phyloP scores from a whole-genome alignment of 2,888 invertebrate species.

The Callimorpha dominula region DNA sequence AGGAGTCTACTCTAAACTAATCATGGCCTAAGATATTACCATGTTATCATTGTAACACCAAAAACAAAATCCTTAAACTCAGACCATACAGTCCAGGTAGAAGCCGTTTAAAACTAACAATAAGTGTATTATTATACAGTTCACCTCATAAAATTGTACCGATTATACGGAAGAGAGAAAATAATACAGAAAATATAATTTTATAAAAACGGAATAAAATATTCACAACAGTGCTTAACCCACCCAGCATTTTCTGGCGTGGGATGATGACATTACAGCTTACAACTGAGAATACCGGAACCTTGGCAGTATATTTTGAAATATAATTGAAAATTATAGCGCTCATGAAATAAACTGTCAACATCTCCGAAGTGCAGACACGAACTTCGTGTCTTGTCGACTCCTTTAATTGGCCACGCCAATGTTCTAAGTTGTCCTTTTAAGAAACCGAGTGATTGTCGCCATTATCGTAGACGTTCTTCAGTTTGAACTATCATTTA shows the following conservation, averaged over 20 bases:
- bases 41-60: not conserved
- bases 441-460: conserved; percentile 61
- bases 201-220: conserved; percentile 51
- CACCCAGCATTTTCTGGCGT: conserved; percentile 55
- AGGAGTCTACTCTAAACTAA: not conserved
- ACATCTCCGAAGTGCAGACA: conserved; percentile 65
- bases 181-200: conserved; percentile 33
- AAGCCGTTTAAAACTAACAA: conserved; percentile 1
- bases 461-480: conserved; percentile 59
- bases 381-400: conserved; percentile 73
- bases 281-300: conserved; percentile 58
- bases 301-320: conserved; percentile 61
- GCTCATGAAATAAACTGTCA: conserved; percentile 70
- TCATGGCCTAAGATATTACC: not conserved
- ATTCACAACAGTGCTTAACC: conserved; percentile 51
- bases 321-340: conserved; percentile 76
- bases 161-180: conserved; percentile 23
- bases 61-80: not conserved
- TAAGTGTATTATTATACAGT: conserved; percentile 2
- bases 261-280: conserved; percentile 63
- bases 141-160: conserved; percentile 23
- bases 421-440: conserved; percentile 68
- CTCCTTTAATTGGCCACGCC: conserved; percentile 75
- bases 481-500: conserved; percentile 58
- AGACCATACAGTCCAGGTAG: not conserved